Evolutionary conservation across 2,113 vertebrate genomes (phyloP), one percentile per base, ranked within the genome.

Genomic region (Muscicapa adusta): DNA sequence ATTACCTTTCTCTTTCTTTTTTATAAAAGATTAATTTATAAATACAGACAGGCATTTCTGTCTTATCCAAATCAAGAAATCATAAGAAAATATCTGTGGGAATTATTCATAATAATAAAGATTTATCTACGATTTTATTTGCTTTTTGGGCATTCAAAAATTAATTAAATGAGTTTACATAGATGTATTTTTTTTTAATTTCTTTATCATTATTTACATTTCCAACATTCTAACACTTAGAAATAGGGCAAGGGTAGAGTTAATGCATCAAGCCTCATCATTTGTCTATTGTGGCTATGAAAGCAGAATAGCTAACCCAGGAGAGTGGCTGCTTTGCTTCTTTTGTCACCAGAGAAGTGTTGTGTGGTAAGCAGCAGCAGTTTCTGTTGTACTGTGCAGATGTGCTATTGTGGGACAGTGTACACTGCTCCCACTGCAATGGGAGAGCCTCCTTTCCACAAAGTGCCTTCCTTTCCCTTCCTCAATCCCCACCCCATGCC

Each of bases 401-500:
- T 66, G 16, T 24, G 77, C 77, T 45, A 0, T 24, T 50, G 54
- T 31, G 48, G 50, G 36, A 62, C 19, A 66, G 38, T 15, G 11
- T 5, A 13, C 28, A 1, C 38, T 18, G 24, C 60, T 66, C 16
- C 1, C 29, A 6, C 47, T 54, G 82, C 57, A 33, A 1, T 22
- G 47, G 43, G 5, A 74, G 67, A 24, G 5, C 13, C 58, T 63
- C 17, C 25, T 47, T 56, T 18, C 33, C 40, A 53, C 11, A 18
- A 80, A 62, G 14, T 14, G 12, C 17, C 45, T 84, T 14, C 43
- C 24, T 42, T 25, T 34, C 43, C 23, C 15, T 29, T 33, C 38
- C 45, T 34, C 22, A n/a, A 0, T 13, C 18, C 51, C 18, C 16
- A 12, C 22, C 7, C 50, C 5, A 15, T 15, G 9, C 2, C 22